Conservation (phyloP, 1,140 invertebrate genomes). For the Tribolium madens region DNA sequence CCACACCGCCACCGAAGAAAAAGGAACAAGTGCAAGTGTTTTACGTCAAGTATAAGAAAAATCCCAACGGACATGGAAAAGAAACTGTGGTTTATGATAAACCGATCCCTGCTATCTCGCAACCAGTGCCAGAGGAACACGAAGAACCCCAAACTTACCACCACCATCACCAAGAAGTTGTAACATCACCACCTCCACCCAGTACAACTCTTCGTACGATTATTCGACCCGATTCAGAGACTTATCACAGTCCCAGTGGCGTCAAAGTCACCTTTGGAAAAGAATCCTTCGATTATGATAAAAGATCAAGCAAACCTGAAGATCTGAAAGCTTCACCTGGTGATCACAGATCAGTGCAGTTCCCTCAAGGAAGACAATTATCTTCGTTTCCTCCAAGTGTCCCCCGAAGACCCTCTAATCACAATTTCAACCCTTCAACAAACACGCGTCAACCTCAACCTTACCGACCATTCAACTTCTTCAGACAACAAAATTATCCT, state of each 20-base stretch:
- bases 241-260: slow-evolving; percentile 80
- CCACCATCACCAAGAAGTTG: slow-evolving; percentile 62
- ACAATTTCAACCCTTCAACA: slow-evolving; percentile 63
- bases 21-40: slow-evolving; percentile 90
- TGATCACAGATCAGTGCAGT: slow-evolving; percentile 67
- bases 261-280: slow-evolving; percentile 82
- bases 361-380: slow-evolving; percentile 66
- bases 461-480: slow-evolving; percentile 56
- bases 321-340: slow-evolving; percentile 50
- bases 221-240: slow-evolving; percentile 85
- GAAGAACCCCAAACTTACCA: slow-evolving; percentile 68
- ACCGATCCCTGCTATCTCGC: slow-evolving; percentile 80
- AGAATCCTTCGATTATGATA: slow-evolving; percentile 70
- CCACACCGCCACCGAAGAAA: slow-evolving; percentile 69
- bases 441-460: slow-evolving; percentile 58
- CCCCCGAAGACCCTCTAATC: slow-evolving; percentile 50
- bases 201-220: slow-evolving; percentile 85
- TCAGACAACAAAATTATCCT: slow-evolving; percentile 52
- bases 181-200: slow-evolving; percentile 69
- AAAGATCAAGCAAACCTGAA: slow-evolving; percentile 66
- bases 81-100: slow-evolving; percentile 81
- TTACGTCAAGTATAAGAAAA: slow-evolving; percentile 90
- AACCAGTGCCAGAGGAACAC: slow-evolving; percentile 73
- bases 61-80: slow-evolving; percentile 74
- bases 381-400: slow-evolving; percentile 54